Percentiles rank a stretch among this genome's conserved stretches.
phyloP scores from a whole-genome alignment of 2,797 vertebrate species.

The Astyanax mexicanus region DNA sequence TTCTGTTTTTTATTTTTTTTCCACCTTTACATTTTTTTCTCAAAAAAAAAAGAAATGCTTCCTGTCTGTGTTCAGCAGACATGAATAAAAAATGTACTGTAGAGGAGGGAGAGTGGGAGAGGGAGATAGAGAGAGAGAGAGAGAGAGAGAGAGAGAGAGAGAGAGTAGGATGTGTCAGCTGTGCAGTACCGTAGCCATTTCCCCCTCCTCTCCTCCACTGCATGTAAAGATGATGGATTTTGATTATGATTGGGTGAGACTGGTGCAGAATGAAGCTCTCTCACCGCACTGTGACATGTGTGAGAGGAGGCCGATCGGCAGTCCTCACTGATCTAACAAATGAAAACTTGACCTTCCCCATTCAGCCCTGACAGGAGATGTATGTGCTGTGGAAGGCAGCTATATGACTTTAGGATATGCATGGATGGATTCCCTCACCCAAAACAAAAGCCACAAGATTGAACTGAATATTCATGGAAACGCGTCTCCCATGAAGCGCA shows the following conservation, averaged over 20 bases:
- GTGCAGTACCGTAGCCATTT: conserved; percentile 23
- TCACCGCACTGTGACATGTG: conserved; percentile 33
- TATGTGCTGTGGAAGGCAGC: conserved; percentile 19
- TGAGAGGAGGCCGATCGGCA: conserved; percentile 20
- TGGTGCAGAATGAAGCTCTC: conserved; percentile 32
- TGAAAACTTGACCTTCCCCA: conserved; percentile 45
- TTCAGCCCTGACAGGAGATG: conserved; percentile 42
- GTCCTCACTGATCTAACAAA: conserved; percentile 44
- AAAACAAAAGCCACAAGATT: conserved; percentile 50
- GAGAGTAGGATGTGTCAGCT: conserved; percentile 28
- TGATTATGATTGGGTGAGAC: conserved; percentile 51
- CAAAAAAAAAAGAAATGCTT: conserved; percentile 22
- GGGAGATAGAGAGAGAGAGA: conserved; percentile 13
- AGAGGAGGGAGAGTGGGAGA: background rate
- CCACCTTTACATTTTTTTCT: background rate
- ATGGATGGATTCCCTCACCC: conserved; percentile 24
- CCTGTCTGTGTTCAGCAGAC: conserved; percentile 9
- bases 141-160: background rate
- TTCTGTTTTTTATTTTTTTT: conserved; percentile 1
- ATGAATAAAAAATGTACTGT: conserved; percentile 28
- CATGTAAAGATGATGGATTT: conserved; percentile 48
- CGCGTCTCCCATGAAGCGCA: conserved; percentile 46
- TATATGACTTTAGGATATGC: conserved; percentile 51
- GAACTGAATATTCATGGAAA: conserved; percentile 52
- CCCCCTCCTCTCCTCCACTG: conserved; percentile 10